Evolutionary conservation across 2,888 invertebrate species (phyloP), one percentile per base, ranked within the genome.

Genomic region (Epirrhoe tristata): DNA sequence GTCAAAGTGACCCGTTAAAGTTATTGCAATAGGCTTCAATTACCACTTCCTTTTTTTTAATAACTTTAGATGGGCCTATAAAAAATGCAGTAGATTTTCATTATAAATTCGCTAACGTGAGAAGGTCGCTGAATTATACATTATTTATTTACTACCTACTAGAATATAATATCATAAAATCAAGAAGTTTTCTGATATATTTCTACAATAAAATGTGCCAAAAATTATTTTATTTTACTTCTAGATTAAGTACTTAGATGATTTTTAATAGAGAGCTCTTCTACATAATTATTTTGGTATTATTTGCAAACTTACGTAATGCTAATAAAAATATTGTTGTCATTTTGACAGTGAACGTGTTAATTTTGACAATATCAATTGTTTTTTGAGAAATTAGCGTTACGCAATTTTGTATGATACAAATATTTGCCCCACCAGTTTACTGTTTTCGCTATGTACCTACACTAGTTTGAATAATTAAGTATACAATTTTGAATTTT

Each of bases 351-450:
- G 6, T 48, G 14, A 62, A 36, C 48, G n/a, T 61, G 17, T 52
- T 39, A 8, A 52, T 24, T 55, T 14, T 6, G 6, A 43, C n/a
- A 4, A 43, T 0, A 43, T 8, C 12, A 14, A 16, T 14, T 14
- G 14, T 6, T 12, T 48, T 48, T 48, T 16, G 5, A 7, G 17
- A 58, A 58, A n/a, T 60, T 66, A 67, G 65, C 66, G 63, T 72
- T 78, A 74, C 72, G 64, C 56, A 51, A 46, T 58, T 54, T 53
- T 53, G 34, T 48, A 36, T 46, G 31, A 75, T 34, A 24, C 39
- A 77, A 77, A 65, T 76, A 77, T 78, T 77, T 70, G 89, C 90
- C 90, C 90, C 87, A 85, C 87, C 77, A 76, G 82, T 82, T n/a
- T 82, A 81, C 80, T 80, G 72, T 85, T 77, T 77, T 86, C 82